Evolutionary conservation across 2,888 invertebrate genomes (phyloP), one percentile per base, ranked within the genome.

Genomic region (Alloplasta piceator): DNA sequence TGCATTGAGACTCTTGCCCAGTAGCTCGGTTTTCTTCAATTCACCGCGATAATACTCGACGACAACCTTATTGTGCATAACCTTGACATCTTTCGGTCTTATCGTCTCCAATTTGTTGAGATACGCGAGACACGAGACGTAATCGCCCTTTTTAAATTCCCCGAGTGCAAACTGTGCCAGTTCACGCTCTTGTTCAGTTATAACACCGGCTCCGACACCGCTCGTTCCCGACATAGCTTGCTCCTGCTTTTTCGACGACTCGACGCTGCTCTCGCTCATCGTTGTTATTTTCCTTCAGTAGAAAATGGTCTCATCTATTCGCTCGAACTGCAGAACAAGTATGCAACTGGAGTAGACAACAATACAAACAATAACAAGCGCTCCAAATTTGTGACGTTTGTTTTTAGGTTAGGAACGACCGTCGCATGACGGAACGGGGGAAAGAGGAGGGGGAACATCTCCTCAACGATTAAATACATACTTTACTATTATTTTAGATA

Each of bases 21-120:
- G 95, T 70, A 94, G 93, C 72, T 96, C 96, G 10, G 96, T 95
- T 87, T 96, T 96, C 85, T 95, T 96, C 88, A 96, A 94, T 63
- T 95, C 96, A 74, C 94, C 94, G 82, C 95, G 95, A 91, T 96
- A 97, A 92, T 96, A 98, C 89, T 97, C 97, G 0, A 95, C 95
- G 0, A 98, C 95, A 38, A 96, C 95, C 92, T 96, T 96, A 90
- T 98, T 98, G 88, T 97, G 97, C 58, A 94, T 93, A 1, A 97
- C 95, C 89, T 97, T 95, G 81, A 95, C 94, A 92, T 96, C 96
- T 79, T 94, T 94, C 0, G 94, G 94, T 66, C 95, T 93, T 4
- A 94, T 88, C 38, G 91, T 91, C 89, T 96, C 95, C 81, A 97
- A 91, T 89, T 96, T 95, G 81, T 93, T 94, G 84, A 97, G 93